Conservation (phyloP, 2,888 invertebrate genomes). For the Trichogramma evanescens region DNA sequence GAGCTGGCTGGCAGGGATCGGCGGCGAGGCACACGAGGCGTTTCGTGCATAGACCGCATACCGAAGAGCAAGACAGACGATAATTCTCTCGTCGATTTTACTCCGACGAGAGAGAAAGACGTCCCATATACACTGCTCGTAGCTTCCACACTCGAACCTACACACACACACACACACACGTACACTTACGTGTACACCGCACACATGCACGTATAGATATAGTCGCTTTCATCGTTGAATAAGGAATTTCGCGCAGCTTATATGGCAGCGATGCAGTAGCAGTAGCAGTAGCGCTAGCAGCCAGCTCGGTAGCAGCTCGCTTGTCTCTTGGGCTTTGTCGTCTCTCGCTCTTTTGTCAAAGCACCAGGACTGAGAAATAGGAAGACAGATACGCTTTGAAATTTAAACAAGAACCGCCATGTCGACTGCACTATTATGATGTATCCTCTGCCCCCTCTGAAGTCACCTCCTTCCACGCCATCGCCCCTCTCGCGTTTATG, state of each 20-base stretch:
- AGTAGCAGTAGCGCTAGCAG: no score
- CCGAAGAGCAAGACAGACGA: no score
- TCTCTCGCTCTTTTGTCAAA: neutral
- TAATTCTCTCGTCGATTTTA: no score
- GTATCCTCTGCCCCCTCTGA: no score
- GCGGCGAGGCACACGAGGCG: no score
- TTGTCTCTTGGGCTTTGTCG: neutral
- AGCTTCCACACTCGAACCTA: neutral
- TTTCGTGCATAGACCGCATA: no score
- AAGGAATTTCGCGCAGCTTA: slow-evolving; percentile 3
- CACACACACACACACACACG: neutral
- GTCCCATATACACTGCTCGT: neutral
- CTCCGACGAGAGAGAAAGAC: no score
- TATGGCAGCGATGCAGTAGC: neutral
- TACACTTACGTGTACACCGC: neutral
- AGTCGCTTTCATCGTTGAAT: neutral
- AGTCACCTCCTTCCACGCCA: no score
- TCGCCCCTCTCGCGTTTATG: no score
- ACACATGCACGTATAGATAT: neutral
- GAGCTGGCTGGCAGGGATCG: no score
- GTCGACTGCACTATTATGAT: no score
- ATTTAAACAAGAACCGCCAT: slow-evolving; percentile 3
- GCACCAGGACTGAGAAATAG: neutral
- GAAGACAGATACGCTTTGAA: slow-evolving; percentile 8
- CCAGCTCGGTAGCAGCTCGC: no score